Evolutionary conservation across 2,113 vertebrate genomes (phyloP), one percentile per base, ranked within the genome.

Genomic region (Merops nubicus): DNA sequence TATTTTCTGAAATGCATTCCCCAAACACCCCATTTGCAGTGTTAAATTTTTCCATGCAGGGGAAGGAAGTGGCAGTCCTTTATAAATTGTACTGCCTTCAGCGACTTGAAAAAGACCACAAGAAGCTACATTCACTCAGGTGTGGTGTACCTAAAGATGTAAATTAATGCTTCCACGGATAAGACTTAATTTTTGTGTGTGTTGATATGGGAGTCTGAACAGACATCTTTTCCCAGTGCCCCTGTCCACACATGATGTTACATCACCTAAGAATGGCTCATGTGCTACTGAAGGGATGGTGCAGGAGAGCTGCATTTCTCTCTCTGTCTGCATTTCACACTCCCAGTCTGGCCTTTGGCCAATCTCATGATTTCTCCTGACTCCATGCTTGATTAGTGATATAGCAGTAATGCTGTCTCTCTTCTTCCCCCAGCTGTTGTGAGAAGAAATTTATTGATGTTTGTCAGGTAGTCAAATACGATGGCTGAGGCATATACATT

Each of bases 1-100:
- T 93, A 34, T 91, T 89, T 92, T 90, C 83, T 81, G 47, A 63
- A 89, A 87, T 87, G 48, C 42, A 42, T 4, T 91, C 38, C 38
- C 68, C 12, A 34, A 51, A 80, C 8, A 1, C 43, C 56, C 89
- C 47, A 85, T 38, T 51, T 75, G 64, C 80, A 81, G 80, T 20
- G 43, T 4, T 78, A 83, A 63, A 40, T 78, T 72, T 67, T 85
- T 85, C 56, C 28, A 31, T 12, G 60, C 51, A 81, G 60, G 12
- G 19, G 6, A 63, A 75, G 54, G 43, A 43, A 81, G 42, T 2
- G 2, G 51, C 0, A 0, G 73, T 75, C 56, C 56, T 87, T 73
- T 64, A 45, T 38, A 57, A 85, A 76, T 42, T 29, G 19, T 50
- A 87, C 65, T 91, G 69, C 57, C 34, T 84, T 75, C 47, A 50